Base-by-base conservation (phyloP, 1,140 invertebrate genomes). In the Macrobrachium rosenbergii region DNA sequence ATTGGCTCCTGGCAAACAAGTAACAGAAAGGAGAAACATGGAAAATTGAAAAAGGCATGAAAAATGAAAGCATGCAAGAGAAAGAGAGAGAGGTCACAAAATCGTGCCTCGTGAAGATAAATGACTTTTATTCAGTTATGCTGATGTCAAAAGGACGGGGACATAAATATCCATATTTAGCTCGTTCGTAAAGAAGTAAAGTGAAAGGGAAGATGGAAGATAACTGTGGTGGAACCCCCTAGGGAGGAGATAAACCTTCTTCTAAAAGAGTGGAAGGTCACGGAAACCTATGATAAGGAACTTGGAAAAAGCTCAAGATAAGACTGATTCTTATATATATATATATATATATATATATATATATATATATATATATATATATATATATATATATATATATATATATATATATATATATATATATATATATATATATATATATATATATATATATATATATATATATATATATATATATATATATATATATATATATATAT, bases 341-440 rank as follows among this genome's bases (percentile, higher is more conserved):
- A 52, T 52, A 52, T 52, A 52, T 52, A 52, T 52, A 52, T 67
- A 23, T 67, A 67, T 67, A 67, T 67, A 67, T 67, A 67, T 67
- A 67, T 67, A 67, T 67, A 67, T 67, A 67, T 67, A 67, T 67
- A 67, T 67, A 67, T 67, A 67, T 67, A 67, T 67, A 67, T 67
- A 67, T 67, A 67, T 67, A 67, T 67, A 67, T 67, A 67, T 67
- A 67, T 23, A 67, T 67, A 67, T 67, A 67, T 67, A 67, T 67
- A 14, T 67, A 67, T 67, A 67, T 23, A 67, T 67, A 67, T 67
- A 14, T 14, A 67, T 67, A 67, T 67, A 12, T 67, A 67, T 67
- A 67, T 14, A 67, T 67, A 67, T 14, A 67, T 67, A 67, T 67
- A 67, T 67, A 67, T 67, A 67, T 67, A 67, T 67, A 67, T 67